Evolutionary conservation across 2,113 vertebrate genomes (phyloP).

Genomic region (Galbula dea): DNA sequence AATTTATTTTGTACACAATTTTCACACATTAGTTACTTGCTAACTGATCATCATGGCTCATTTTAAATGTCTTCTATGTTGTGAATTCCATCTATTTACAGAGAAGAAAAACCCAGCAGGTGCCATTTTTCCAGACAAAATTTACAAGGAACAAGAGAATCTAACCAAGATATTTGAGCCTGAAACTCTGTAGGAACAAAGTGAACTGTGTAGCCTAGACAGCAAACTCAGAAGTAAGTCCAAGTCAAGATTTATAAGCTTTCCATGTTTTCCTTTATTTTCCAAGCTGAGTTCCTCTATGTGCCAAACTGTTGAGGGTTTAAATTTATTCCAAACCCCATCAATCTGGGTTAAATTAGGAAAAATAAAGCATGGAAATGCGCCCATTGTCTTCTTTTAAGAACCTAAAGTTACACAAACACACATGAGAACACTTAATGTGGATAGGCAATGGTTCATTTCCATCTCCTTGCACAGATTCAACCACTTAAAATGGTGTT

Average conservation of each 20-base stretch:
- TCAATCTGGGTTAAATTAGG: slow-evolving; percentile 66
- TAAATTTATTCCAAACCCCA: slow-evolving; percentile 68
- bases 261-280: slow-evolving; percentile 58
- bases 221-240: slow-evolving; percentile 47
- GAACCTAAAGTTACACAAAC: slow-evolving; percentile 8
- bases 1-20: background rate
- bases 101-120: slow-evolving; percentile 68
- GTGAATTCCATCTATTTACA: background rate
- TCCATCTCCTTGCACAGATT: background rate
- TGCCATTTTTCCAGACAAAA: slow-evolving; percentile 71
- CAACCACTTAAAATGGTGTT: background rate
- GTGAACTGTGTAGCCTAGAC: slow-evolving; percentile 49
- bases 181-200: slow-evolving; percentile 66
- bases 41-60: background rate
- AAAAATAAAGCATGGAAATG: slow-evolving; percentile 46
- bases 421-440: background rate
- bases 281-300: slow-evolving; percentile 44
- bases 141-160: slow-evolving; percentile 60
- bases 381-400: slow-evolving; percentile 58
- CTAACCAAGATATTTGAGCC: slow-evolving; percentile 58
- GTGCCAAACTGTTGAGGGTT: slow-evolving; percentile 68
- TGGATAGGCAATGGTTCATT: background rate
- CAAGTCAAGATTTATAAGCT: slow-evolving; percentile 67
- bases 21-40: background rate
- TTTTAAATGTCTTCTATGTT: background rate